These are phyloP conservation scores for Sepioteuthis lessoniana DNA, from an alignment of 2,888 invertebrate genomes.

Conservation along the genomic window DNA sequence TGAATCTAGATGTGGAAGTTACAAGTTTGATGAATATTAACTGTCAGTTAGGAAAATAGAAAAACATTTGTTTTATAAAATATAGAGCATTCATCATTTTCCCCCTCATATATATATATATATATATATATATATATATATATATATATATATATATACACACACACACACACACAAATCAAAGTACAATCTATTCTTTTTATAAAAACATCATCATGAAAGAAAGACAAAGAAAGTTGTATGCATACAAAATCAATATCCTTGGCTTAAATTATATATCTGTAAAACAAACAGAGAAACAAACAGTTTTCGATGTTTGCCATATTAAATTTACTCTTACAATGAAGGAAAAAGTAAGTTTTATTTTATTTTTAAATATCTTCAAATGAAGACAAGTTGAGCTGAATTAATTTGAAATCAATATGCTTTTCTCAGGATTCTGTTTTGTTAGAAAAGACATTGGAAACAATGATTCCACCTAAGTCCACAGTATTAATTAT, in stretches of 20 bases:
- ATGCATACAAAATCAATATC: not conserved
- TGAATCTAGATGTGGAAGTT: constrained; percentile 2
- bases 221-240: not conserved
- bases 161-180: not conserved
- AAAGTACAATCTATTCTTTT: not conserved
- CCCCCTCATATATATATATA: not conserved
- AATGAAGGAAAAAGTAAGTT: not conserved
- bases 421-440: not conserved
- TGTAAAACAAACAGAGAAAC: not conserved
- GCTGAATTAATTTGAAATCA: constrained; percentile 14
- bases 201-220: not conserved
- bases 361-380: constrained; percentile 13
- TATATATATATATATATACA: not conserved
- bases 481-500: not conserved
- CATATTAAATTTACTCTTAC: constrained; percentile 20
- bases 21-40: not conserved
- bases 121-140: not conserved
- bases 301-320: not conserved
- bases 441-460: not conserved
- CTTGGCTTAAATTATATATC: not conserved
- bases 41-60: constrained; percentile 1
- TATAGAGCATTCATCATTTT: constrained; percentile 2
- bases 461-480: not conserved
- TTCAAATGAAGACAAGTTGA: not conserved
- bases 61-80: constrained; percentile 23